Conservation (phyloP, 2,888 invertebrate species). For the Temnothorax rugatulus region DNA sequence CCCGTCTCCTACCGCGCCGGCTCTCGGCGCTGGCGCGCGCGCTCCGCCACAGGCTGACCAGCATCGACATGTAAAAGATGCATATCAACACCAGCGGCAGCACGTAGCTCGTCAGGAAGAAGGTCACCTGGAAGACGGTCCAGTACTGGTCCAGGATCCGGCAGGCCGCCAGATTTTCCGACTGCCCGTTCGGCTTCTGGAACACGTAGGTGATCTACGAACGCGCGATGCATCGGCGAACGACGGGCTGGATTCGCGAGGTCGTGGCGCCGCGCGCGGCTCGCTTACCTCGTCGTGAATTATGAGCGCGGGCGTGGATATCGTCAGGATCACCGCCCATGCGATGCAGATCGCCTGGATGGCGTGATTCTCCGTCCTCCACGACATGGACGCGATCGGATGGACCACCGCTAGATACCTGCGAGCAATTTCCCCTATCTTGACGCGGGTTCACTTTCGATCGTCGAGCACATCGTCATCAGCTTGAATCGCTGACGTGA, state of each 20-base stretch:
- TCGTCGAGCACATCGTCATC: not conserved
- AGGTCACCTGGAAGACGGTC: conserved; percentile 91
- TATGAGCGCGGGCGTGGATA: conserved; percentile 92
- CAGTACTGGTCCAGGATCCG: conserved; percentile 84
- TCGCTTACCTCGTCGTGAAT: conserved; percentile 92
- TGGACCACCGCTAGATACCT: conserved; percentile 96
- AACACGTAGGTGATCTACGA: conserved; percentile 74
- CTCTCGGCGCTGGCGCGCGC: conserved; percentile 93
- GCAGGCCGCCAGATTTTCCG: conserved; percentile 79
- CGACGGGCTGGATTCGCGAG: not conserved
- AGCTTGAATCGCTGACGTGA: not conserved
- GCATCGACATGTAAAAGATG: conserved; percentile 95
- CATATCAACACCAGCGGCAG: conserved; percentile 95
- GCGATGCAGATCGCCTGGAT: conserved; percentile 92
- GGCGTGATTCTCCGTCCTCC: conserved; percentile 94
- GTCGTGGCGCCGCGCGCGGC: not conserved
- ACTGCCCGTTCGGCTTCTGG: conserved; percentile 73
- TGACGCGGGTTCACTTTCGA: not conserved
- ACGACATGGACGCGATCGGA: conserved; percentile 95
- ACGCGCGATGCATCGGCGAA: conserved; percentile 72
- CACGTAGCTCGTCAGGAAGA: conserved; percentile 95
- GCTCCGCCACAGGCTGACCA: conserved; percentile 95
- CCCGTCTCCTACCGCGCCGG: conserved; percentile 94
- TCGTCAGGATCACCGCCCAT: conserved; percentile 93
- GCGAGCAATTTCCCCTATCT: conserved; percentile 32